phyloP scores from a whole-genome alignment of 2,888 invertebrate species.

The Malthinus seriepunctatus region DNA sequence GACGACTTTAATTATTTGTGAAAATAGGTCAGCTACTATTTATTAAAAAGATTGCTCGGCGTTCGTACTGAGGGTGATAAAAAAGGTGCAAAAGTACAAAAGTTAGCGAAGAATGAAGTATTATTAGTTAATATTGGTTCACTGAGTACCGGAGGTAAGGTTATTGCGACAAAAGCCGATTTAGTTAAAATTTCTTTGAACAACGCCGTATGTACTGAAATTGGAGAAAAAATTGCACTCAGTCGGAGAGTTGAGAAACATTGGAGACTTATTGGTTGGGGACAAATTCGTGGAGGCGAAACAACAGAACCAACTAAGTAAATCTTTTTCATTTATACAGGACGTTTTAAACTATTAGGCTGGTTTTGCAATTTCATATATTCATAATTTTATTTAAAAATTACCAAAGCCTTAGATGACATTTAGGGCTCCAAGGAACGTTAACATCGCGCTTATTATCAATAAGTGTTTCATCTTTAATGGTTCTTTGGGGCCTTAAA shows the following conservation, averaged over 20 bases:
- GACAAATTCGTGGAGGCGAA: conserved; percentile 96
- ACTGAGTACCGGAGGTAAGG: conserved; percentile 95
- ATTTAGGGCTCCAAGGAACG: conserved; percentile 1
- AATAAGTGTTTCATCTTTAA: no score
- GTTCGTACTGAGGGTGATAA: conserved; percentile 99
- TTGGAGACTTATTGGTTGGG: conserved; percentile 99
- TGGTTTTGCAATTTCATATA: background rate
- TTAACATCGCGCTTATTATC: background rate
- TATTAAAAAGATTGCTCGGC: conserved; percentile 92
- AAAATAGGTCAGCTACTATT: conserved; percentile 77
- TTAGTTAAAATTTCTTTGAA: conserved; percentile 96
- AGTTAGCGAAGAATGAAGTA: conserved; percentile 86
- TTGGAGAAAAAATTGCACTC: conserved; percentile 98
- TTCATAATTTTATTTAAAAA: background rate
- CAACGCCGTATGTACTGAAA: conserved; percentile 98
- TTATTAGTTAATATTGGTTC: conserved; percentile 98
- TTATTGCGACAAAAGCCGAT: conserved; percentile 93
- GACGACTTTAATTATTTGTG: conserved; percentile 5
- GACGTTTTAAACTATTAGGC: background rate
- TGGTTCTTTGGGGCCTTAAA: background rate
- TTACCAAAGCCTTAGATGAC: conserved; percentile 3
- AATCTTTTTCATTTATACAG: conserved; percentile 2
- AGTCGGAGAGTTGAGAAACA: conserved; percentile 98
- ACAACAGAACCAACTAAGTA: conserved; percentile 79
- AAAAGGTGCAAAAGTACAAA: conserved; percentile 97